phyloP scores from a whole-genome alignment of 2,888 invertebrate genomes.

The Caenorhabditis virilis region DNA sequence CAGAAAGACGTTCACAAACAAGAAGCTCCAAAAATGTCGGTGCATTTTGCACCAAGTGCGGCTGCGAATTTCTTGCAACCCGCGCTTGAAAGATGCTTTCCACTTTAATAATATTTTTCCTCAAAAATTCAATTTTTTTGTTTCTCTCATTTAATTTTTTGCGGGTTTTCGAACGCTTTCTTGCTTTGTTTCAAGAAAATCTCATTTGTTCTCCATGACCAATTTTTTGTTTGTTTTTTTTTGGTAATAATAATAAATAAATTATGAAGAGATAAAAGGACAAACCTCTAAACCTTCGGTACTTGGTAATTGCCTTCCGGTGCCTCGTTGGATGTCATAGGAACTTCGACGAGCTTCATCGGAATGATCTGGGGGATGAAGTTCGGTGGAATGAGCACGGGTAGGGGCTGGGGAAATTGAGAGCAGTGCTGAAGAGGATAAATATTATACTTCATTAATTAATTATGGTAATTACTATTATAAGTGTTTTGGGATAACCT shows the following conservation, averaged over 20 bases:
- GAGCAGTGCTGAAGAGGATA: conserved; percentile 40
- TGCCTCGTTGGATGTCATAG: conserved; percentile 49
- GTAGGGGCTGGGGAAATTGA: conserved; percentile 44
- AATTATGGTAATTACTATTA: conserved; percentile 27
- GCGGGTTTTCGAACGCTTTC: neutral
- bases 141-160: conserved; percentile 1
- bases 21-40: conserved; percentile 30
- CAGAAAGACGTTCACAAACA: conserved; percentile 21
- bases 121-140: neutral
- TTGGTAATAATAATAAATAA: neutral
- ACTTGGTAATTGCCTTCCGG: conserved; percentile 49
- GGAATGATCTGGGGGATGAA: conserved; percentile 15
- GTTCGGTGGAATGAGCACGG: conserved; percentile 45
- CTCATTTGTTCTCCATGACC: neutral
- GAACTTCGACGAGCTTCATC: conserved; percentile 45
- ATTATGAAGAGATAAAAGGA: conserved; percentile 2
- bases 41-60: conserved; percentile 42
- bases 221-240: neutral
- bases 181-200: conserved; percentile 1
- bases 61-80: conserved; percentile 37
- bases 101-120: neutral
- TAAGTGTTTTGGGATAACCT: conserved; percentile 36
- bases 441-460: no score
- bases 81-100: conserved; percentile 35
- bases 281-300: conserved; percentile 52